Evolutionary conservation across 1,140 invertebrate genomes (phyloP), one percentile per base, ranked within the genome.

Genomic region (Coenobita brevimanus): DNA sequence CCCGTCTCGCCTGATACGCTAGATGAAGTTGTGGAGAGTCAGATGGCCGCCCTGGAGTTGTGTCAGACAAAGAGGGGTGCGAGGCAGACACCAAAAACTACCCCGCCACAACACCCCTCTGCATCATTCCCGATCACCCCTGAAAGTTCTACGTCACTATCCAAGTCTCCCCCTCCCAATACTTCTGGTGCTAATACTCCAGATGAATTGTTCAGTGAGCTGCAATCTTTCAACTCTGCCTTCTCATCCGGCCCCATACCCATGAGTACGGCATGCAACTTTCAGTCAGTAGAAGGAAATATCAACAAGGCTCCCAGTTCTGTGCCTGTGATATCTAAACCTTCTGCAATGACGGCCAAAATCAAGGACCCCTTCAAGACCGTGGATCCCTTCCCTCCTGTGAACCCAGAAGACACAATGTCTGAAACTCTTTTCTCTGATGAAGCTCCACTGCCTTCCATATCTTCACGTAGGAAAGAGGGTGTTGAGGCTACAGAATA

Each of bases 301-400:
- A 50, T 17, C 46, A 17, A 8, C 17, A 50, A 6, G 6, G 46
- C 46, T 50, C 17, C 46, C 46, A 50, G 17, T 50, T 8, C 6
- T 50, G 46, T 50, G 17, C 6, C 6, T 50, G 46, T 50, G 17
- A 50, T 17, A 50, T 17, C 17, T 17, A 50, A 17, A 8, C 17
- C 46, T 50, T 50, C 46, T 50, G 46, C 17, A 50, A 50, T 50
- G 8, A 71, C 1, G 8, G 27, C 62, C 15, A 33, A 17, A 15
- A 43, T 84, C n/a, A 24, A 2, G 38, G 82, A 85, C 27, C 82
- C 82, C 1, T 85, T 85, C 43, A 41, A 17, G 24, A 46, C 8
- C 21, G 21, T 62, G 33, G 71, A 85, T 64, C 82, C 82, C 43
- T 85, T 85, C 30, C 71, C 82, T 15, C 82, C 21, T 24, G 27